Evolutionary conservation across 2,888 invertebrate species (phyloP).

Genomic region (Heliconius aoede): DNA sequence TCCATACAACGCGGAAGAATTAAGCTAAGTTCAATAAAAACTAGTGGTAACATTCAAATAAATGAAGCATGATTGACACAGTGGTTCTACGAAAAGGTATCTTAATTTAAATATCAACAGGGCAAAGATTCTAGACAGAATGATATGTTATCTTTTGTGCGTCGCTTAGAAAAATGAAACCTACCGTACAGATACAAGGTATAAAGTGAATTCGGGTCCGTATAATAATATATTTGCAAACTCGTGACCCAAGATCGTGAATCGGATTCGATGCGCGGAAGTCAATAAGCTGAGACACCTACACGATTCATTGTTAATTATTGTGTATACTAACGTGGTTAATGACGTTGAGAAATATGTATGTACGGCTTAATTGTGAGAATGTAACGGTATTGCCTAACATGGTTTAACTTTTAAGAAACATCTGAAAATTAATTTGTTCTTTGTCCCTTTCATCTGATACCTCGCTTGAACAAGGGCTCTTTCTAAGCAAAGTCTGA

Average conservation of each 20-base stretch:
- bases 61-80: slow-evolving; percentile 44
- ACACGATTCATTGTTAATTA: slow-evolving; percentile 51
- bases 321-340: slow-evolving; percentile 43
- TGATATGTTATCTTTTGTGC: slow-evolving; percentile 43
- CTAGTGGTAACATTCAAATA: slow-evolving; percentile 34
- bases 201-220: slow-evolving; percentile 25
- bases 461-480: too few species aligned
- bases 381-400: slow-evolving; percentile 19
- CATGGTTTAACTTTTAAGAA: slow-evolving; percentile 29
- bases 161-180: slow-evolving; percentile 36
- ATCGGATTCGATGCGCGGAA: slow-evolving; percentile 52
- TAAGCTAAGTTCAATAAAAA: slow-evolving; percentile 25
- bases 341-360: slow-evolving; percentile 43
- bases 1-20: slow-evolving; percentile 29
- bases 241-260: slow-evolving; percentile 53
- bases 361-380: slow-evolving; percentile 44
- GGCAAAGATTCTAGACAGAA: slow-evolving; percentile 43
- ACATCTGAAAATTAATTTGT: neutral
- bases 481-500: too few species aligned
- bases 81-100: slow-evolving; percentile 44
- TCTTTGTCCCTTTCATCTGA: too few species aligned
- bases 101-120: slow-evolving; percentile 50
- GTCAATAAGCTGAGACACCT: slow-evolving; percentile 48
- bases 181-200: slow-evolving; percentile 38
- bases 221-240: slow-evolving; percentile 47